A percentile compares a stretch with the other conserved stretches of the same genome.
These are phyloP conservation scores for Seriola dumerili DNA, from an alignment of 2,113 vertebrate genomes.

Conservation along the genomic window DNA sequence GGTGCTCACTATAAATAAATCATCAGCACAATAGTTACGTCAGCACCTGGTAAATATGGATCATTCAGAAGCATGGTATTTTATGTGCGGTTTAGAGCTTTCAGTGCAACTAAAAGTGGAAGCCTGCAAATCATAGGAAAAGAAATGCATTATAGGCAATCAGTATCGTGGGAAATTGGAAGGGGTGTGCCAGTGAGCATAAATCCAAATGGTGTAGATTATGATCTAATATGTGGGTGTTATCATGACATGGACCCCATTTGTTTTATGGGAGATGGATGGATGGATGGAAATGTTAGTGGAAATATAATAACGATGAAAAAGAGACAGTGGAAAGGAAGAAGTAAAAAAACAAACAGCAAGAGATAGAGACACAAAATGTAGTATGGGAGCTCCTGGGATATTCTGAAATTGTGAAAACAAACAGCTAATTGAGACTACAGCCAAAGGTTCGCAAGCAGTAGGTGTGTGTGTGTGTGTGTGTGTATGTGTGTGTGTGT, in stretches of 20 bases:
- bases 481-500: constrained; percentile 42
- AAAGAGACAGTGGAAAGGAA: background rate
- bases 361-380: background rate
- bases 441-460: constrained; percentile 34
- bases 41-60: background rate
- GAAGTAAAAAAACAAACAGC: too few relatives aligned
- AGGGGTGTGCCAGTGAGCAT: constrained; percentile 13
- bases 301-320: constrained; percentile 29
- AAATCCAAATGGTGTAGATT: constrained; percentile 38
- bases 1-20: constrained; percentile 12
- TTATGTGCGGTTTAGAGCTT: constrained; percentile 29
- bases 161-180: constrained; percentile 29
- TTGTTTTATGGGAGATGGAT: constrained; percentile 38
- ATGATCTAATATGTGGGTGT: constrained; percentile 49
- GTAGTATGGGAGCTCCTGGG: constrained; percentile 22
- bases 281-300: constrained; percentile 20
- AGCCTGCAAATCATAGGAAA: constrained; percentile 29
- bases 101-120: constrained; percentile 20
- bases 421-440: constrained; percentile 58
- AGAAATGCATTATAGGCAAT: constrained; percentile 48
- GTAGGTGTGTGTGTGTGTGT: constrained; percentile 52
- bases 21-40: background rate
- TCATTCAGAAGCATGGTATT: constrained; percentile 36
- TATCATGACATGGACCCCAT: constrained; percentile 43
- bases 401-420: constrained; percentile 55